Evolutionary conservation across 2,797 vertebrate species (phyloP).

Genomic region (Sebastes matsubarae): DNA sequence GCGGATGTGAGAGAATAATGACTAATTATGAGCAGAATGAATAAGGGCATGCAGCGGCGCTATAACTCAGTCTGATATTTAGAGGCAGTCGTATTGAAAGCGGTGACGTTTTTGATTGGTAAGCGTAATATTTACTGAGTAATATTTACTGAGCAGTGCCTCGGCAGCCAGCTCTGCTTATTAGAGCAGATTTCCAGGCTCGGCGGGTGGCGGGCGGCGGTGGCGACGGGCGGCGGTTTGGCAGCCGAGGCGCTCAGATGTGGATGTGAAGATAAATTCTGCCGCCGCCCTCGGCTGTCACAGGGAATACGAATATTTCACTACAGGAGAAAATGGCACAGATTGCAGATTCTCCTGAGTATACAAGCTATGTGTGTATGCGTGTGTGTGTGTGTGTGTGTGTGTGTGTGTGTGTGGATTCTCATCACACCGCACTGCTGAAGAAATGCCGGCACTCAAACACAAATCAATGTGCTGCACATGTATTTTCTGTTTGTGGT

Average conservation of each 20-base stretch:
- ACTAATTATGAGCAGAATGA: conserved; percentile 53
- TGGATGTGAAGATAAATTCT: background rate
- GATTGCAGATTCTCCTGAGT: conserved; percentile 50
- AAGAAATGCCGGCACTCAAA: conserved; percentile 13
- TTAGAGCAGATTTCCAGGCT: conserved; percentile 56
- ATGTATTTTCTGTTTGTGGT: conserved; percentile 3
- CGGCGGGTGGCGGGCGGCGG: background rate
- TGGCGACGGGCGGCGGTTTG: conserved; percentile 3
- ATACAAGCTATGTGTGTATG: background rate
- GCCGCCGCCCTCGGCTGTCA: conserved; percentile 52
- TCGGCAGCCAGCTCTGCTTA: conserved; percentile 55
- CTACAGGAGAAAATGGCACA: conserved; percentile 56
- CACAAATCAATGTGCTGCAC: conserved; percentile 9
- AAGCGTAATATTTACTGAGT: conserved; percentile 57
- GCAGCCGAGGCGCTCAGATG: conserved; percentile 22
- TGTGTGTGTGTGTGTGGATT: background rate
- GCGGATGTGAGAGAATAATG: conserved; percentile 41
- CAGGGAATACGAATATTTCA: conserved; percentile 47
- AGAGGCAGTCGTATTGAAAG: conserved; percentile 33
- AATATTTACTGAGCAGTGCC: conserved; percentile 58
- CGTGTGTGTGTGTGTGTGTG: background rate
- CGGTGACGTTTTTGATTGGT: conserved; percentile 53
- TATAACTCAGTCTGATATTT: conserved; percentile 46
- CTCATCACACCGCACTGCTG: background rate
- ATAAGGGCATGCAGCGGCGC: background rate